Evolutionary conservation across 2,113 vertebrate species (phyloP).

Genomic region (Myiozetetes cayanensis): DNA sequence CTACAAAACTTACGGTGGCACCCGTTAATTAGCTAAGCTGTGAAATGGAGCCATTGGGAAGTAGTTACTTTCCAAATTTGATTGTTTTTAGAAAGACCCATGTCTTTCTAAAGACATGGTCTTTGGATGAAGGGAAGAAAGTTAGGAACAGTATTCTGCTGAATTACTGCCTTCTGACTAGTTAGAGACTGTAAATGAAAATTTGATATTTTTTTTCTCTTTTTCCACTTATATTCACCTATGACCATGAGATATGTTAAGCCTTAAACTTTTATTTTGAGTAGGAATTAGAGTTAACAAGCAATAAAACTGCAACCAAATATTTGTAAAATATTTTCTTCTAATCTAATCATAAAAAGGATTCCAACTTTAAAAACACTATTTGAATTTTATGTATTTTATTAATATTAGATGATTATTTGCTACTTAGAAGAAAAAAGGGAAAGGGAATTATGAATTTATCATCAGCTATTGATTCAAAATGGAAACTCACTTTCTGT

Average conservation of each 20-base stretch:
- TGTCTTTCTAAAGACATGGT: neutral
- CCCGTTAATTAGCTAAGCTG: accelerated
- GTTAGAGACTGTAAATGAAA: neutral
- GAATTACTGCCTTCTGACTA: neutral
- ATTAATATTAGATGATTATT: slow-evolving; percentile 55
- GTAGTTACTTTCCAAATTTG: accelerated
- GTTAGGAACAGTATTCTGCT: neutral
- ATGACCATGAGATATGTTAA: neutral
- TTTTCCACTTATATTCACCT: neutral
- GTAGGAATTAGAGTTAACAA: neutral
- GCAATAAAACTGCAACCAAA: slow-evolving; percentile 45
- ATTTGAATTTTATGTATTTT: slow-evolving; percentile 40
- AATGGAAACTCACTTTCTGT: slow-evolving; percentile 37
- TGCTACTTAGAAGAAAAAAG: slow-evolving; percentile 24
- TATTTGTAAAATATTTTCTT: slow-evolving; percentile 19
- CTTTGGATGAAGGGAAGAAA: neutral
- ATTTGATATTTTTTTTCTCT: neutral
- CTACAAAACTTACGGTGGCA: neutral
- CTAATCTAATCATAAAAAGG: neutral
- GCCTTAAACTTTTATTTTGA: neutral
- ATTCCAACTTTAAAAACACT: slow-evolving; percentile 13
- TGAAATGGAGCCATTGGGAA: accelerated
- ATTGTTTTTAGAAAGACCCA: accelerated
- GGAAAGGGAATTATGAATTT: slow-evolving; percentile 3
- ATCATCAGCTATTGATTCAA: slow-evolving; percentile 32